phyloP scores from a whole-genome alignment of 1,140 invertebrate species.

The Agrilus planipennis region DNA sequence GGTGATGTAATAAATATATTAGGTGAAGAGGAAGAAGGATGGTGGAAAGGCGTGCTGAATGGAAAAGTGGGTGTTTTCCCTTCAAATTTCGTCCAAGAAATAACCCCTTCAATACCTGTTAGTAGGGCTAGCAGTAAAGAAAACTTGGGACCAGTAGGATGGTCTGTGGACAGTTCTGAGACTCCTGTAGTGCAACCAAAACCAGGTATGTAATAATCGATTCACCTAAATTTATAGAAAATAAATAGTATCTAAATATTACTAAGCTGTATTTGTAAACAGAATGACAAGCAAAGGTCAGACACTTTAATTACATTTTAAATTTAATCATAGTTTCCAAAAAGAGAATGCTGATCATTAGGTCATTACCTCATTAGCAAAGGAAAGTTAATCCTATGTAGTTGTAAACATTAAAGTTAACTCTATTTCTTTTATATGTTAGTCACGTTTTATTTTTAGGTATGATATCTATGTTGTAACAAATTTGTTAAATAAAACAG shows the following conservation, averaged over 20 bases:
- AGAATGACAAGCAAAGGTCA: too few relatives aligned
- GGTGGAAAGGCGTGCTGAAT: slow-evolving; percentile 72
- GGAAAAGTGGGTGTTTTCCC: slow-evolving; percentile 79
- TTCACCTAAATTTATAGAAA: slow-evolving; percentile 3
- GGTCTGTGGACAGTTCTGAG: slow-evolving; percentile 19
- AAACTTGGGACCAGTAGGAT: slow-evolving; percentile 16
- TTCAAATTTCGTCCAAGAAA: slow-evolving; percentile 81
- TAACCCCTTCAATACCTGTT: slow-evolving; percentile 34
- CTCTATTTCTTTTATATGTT: too few relatives aligned
- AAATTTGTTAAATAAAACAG: too few relatives aligned
- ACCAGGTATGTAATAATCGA: slow-evolving; percentile 42
- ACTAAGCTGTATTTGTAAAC: too few relatives aligned
- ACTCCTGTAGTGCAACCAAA: slow-evolving; percentile 46
- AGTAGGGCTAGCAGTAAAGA: slow-evolving; percentile 16
- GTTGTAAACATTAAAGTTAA: too few relatives aligned
- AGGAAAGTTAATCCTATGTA: too few relatives aligned
- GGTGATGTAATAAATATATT: slow-evolving; percentile 81
- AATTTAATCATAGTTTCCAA: too few relatives aligned
- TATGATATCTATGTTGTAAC: too few relatives aligned
- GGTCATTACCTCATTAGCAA: too few relatives aligned
- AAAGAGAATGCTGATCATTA: too few relatives aligned
- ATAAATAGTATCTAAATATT: not conserved
- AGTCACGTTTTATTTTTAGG: too few relatives aligned
- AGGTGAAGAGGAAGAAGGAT: slow-evolving; percentile 80
- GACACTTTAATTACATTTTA: too few relatives aligned